Conservation (phyloP, 2,888 invertebrate species). For the Hypomecis punctinalis region DNA sequence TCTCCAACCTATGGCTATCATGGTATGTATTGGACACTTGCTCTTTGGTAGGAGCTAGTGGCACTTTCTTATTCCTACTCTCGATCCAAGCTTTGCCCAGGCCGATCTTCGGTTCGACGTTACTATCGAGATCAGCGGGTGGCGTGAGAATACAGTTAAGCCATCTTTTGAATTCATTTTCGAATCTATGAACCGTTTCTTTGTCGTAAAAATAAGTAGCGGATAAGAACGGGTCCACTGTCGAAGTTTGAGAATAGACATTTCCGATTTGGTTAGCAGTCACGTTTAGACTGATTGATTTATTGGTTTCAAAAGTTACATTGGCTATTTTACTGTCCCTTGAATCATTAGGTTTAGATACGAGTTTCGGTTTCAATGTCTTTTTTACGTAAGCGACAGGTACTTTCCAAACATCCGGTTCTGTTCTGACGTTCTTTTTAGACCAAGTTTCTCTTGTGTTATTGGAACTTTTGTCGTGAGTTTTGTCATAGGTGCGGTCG, state of each 20-base stretch:
- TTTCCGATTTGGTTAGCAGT: slow-evolving; percentile 70
- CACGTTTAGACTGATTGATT: slow-evolving; percentile 74
- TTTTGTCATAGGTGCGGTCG: slow-evolving; percentile 75
- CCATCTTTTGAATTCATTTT: slow-evolving; percentile 91
- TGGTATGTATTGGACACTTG: slow-evolving; percentile 88
- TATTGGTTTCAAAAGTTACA: slow-evolving; percentile 66
- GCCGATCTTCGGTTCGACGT: slow-evolving; percentile 87
- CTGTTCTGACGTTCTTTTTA: slow-evolving; percentile 68
- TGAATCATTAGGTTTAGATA: slow-evolving; percentile 55
- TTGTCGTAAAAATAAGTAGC: slow-evolving; percentile 88
- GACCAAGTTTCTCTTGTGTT: slow-evolving; percentile 69
- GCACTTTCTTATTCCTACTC: slow-evolving; percentile 87
- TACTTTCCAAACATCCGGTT: slow-evolving; percentile 73
- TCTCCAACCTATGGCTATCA: slow-evolving; percentile 87
- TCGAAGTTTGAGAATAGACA: slow-evolving; percentile 79
- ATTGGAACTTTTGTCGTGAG: slow-evolving; percentile 49
- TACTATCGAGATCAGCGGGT: slow-evolving; percentile 88
- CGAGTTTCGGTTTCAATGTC: slow-evolving; percentile 56
- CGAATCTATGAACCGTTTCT: slow-evolving; percentile 88
- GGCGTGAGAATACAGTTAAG: slow-evolving; percentile 91
- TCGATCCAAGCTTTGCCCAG: slow-evolving; percentile 91
- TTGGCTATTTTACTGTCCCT: slow-evolving; percentile 54
- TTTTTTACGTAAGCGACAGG: slow-evolving; percentile 62
- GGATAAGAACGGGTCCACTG: slow-evolving; percentile 88
- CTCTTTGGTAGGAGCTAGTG: slow-evolving; percentile 89